Evolutionary conservation across 2,797 vertebrate genomes (phyloP).

Genomic region (Sternarchorhynchus goeldii): DNA sequence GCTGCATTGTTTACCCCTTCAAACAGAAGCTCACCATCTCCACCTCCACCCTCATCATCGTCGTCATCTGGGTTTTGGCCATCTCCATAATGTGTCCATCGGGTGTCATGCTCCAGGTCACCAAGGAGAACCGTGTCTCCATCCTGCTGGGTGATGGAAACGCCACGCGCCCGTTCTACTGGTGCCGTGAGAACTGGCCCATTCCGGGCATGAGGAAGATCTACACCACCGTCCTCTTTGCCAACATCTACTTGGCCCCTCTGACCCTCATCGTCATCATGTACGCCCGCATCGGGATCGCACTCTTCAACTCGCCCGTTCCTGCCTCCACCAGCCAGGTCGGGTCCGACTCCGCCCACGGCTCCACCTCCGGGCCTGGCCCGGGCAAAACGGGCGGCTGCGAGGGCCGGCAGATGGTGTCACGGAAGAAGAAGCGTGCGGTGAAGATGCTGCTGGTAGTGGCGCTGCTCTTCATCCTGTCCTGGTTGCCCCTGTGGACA

Average conservation of each 20-base stretch:
- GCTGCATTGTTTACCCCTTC: slow-evolving; percentile 88
- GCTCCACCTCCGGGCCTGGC: slow-evolving; percentile 39
- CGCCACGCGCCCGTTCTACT: slow-evolving; percentile 79
- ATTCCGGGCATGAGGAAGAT: slow-evolving; percentile 85
- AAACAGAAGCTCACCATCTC: slow-evolving; percentile 85
- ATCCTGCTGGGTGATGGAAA: slow-evolving; percentile 70
- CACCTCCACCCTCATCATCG: slow-evolving; percentile 76
- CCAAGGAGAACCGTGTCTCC: slow-evolving; percentile 79
- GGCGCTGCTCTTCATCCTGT: slow-evolving; percentile 86
- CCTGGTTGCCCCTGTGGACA: slow-evolving; percentile 93
- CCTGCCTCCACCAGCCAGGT: slow-evolving; percentile 50
- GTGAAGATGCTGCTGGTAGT: slow-evolving; percentile 88
- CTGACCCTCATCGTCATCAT: slow-evolving; percentile 84
- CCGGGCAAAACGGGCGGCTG: slow-evolving; percentile 43
- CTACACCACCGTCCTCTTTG: slow-evolving; percentile 89
- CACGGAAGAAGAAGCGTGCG: slow-evolving; percentile 82
- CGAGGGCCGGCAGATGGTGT: slow-evolving; percentile 66
- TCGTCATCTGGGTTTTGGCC: slow-evolving; percentile 87
- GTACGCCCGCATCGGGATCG: slow-evolving; percentile 83
- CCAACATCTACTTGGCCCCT: slow-evolving; percentile 88
- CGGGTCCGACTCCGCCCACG: slow-evolving; percentile 3
- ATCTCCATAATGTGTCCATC: slow-evolving; percentile 88
- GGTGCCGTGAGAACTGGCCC: slow-evolving; percentile 92
- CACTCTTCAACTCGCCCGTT: slow-evolving; percentile 73
- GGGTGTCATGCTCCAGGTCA: slow-evolving; percentile 86